These are phyloP conservation scores for Drosophila nigricruria DNA, from an alignment of 2,888 invertebrate genomes.

Conservation along the genomic window DNA sequence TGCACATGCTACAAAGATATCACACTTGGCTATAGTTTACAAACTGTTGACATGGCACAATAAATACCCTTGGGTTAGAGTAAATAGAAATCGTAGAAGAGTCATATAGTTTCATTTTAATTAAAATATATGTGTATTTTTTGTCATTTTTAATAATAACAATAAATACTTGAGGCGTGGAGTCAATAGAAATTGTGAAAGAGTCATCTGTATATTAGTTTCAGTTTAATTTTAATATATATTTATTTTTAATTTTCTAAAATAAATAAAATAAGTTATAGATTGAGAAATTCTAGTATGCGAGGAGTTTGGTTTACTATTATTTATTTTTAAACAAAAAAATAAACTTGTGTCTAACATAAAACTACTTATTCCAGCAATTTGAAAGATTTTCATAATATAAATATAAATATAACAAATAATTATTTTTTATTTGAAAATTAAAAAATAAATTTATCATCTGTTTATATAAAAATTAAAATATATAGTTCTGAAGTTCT, in stretches of 20 bases:
- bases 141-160: neutral
- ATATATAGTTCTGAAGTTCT: no score
- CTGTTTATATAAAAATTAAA: no score
- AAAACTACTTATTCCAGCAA: neutral
- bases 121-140: neutral
- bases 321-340: neutral
- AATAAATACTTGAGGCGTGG: neutral
- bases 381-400: no score
- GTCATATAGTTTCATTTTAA: neutral
- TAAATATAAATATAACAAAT: no score
- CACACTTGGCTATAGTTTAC: neutral
- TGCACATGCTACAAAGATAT: conserved; percentile 15
- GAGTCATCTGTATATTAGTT: neutral
- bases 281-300: neutral
- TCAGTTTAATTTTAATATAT: neutral
- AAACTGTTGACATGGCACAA: neutral
- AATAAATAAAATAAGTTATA: neutral
- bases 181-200: neutral
- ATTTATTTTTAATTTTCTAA: neutral
- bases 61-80: neutral
- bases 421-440: no score
- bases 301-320: neutral
- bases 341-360: neutral
- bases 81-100: neutral
- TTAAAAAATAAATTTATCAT: no score